A percentile compares a stretch with the other conserved stretches of the same genome.
Evolutionary conservation across 1,140 invertebrate genomes (phyloP).

Genomic region (Halesus radiatus): DNA sequence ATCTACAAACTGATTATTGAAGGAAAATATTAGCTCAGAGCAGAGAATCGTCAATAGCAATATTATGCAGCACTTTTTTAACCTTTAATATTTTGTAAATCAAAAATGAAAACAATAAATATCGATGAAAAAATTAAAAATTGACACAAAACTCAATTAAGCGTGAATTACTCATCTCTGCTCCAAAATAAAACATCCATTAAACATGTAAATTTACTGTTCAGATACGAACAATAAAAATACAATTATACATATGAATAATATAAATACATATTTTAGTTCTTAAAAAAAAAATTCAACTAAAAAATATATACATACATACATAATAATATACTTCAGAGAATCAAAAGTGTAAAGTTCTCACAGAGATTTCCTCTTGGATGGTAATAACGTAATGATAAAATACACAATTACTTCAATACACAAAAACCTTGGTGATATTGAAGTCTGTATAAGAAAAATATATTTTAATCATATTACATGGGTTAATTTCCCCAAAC

Average conservation of each 20-base stretch:
- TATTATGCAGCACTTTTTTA: too few relatives aligned
- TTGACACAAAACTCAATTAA: too few relatives aligned
- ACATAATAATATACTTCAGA: conserved; percentile 28
- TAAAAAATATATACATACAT: conserved; percentile 21
- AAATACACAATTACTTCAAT: conserved; percentile 23
- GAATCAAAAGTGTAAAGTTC: conserved; percentile 13
- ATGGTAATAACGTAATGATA: background rate
- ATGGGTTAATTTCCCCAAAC: background rate
- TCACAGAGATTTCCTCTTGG: conserved; percentile 11
- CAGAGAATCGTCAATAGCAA: too few relatives aligned
- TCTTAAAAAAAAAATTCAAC: conserved; percentile 6
- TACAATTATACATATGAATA: background rate
- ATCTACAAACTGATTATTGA: background rate
- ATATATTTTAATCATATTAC: conserved; percentile 23
- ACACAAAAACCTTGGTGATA: conserved; percentile 10
- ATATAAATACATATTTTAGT: background rate
- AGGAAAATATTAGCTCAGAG: background rate
- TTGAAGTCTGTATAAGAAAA: conserved; percentile 23
- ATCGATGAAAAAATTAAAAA: too few relatives aligned
- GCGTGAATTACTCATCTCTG: too few relatives aligned
- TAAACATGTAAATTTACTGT: too few relatives aligned
- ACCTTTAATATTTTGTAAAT: too few relatives aligned
- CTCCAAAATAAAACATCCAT: too few relatives aligned
- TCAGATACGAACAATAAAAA: too few relatives aligned
- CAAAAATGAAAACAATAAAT: too few relatives aligned